phyloP scores from a whole-genome alignment of 1,140 invertebrate genomes.

The Parapsyche elsis region DNA sequence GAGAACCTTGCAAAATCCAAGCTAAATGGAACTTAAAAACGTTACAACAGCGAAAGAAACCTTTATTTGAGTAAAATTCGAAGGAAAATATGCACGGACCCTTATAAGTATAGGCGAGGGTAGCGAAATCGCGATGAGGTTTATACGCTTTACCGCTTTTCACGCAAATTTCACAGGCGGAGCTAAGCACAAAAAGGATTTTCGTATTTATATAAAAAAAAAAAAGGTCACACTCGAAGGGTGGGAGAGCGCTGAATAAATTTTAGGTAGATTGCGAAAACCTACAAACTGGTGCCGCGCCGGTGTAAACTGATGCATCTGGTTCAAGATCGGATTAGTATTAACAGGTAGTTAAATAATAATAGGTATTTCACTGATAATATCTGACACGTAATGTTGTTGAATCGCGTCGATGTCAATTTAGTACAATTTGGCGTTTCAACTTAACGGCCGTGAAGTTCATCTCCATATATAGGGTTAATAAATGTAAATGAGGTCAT shows the following conservation, averaged over 20 bases:
- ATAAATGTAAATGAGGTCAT: constrained; percentile 9
- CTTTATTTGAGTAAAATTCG: background rate
- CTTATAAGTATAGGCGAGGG: background rate
- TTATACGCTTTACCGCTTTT: constrained; percentile 7
- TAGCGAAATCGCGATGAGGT: background rate
- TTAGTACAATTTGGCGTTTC: background rate
- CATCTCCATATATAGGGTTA: background rate
- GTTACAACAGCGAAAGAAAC: background rate
- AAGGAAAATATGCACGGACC: background rate
- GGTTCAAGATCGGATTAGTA: too few relatives aligned
- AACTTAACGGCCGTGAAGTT: background rate
- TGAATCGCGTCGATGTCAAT: too few relatives aligned
- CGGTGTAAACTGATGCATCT: too few relatives aligned
- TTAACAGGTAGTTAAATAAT: too few relatives aligned
- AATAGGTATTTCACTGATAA: too few relatives aligned
- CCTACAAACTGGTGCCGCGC: too few relatives aligned
- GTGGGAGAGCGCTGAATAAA: too few relatives aligned
- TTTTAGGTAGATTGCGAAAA: too few relatives aligned
- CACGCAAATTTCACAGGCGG: constrained; percentile 14
- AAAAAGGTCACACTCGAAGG: background rate
- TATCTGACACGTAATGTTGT: too few relatives aligned
- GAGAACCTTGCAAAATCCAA: background rate
- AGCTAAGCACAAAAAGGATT: background rate
- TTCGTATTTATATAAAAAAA: constrained; percentile 21
- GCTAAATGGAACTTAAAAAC: background rate